Conservation (phyloP, 2,113 vertebrate genomes). For the Leucopsar rothschildi region DNA sequence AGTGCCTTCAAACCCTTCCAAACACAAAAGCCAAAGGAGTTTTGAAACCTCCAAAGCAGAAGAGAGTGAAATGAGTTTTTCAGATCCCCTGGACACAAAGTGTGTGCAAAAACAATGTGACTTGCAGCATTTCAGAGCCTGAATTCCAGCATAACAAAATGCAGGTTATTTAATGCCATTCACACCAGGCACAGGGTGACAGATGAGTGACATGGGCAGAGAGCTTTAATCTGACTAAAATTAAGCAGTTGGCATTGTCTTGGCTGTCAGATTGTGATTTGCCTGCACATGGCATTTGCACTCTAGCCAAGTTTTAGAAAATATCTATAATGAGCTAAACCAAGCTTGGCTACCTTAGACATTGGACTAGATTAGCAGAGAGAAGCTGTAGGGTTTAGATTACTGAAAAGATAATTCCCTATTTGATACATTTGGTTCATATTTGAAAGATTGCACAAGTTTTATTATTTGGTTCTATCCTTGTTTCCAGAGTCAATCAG, state of each 20-base stretch:
- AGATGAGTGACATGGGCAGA: neutral
- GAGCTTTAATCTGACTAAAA: neutral
- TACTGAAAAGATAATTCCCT: neutral
- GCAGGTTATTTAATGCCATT: neutral
- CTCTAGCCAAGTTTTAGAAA: neutral
- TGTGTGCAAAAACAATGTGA: neutral
- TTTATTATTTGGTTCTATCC: neutral
- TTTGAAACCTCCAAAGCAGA: conserved; percentile 50
- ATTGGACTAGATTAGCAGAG: neutral
- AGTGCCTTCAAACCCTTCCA: conserved; percentile 40
- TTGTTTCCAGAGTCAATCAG: neutral
- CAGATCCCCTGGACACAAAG: conserved; percentile 16
- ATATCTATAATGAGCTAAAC: neutral
- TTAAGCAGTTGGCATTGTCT: neutral
- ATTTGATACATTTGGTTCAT: neutral
- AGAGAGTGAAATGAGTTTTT: conserved; percentile 50
- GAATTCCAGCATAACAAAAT: neutral
- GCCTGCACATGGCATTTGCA: neutral
- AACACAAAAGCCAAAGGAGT: neutral
- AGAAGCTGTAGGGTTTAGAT: neutral
- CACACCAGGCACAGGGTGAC: neutral
- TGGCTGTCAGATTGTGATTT: neutral
- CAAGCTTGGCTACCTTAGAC: neutral
- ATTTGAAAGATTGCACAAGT: neutral
- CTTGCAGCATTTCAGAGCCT: neutral